Percentiles rank a stretch among this genome's conserved stretches.
phyloP scores from a whole-genome alignment of 2,797 vertebrate genomes.

The Sebastiscus albofasciatus region DNA sequence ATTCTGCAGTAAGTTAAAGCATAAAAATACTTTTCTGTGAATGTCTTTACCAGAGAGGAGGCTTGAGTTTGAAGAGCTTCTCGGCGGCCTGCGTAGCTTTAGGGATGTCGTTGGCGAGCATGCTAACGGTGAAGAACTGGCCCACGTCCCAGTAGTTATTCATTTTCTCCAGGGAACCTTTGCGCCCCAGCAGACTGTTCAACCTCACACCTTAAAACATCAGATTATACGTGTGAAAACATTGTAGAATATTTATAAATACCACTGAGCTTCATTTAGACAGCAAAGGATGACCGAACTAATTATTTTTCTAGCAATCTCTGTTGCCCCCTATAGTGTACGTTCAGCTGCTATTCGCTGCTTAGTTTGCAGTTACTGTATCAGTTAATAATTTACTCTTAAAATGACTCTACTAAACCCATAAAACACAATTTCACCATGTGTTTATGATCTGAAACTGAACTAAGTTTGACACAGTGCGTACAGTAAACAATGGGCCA shows the following conservation, averaged over 20 bases:
- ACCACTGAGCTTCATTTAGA: neutral
- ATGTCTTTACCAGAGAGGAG: conserved; percentile 90
- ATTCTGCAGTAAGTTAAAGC: no score
- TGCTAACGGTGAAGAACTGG: conserved; percentile 94
- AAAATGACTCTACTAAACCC: neutral
- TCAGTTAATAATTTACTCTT: neutral
- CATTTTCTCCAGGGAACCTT: conserved; percentile 97
- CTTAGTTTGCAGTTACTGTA: no score
- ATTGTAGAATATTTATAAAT: neutral
- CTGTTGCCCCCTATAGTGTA: no score
- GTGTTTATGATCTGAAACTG: neutral
- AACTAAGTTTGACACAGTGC: neutral
- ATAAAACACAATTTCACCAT: neutral
- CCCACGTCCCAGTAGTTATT: conserved; percentile 97
- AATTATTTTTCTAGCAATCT: neutral
- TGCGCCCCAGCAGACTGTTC: conserved; percentile 93
- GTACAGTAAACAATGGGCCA: neutral
- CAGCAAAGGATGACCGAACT: neutral
- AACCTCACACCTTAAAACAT: conserved; percentile 87
- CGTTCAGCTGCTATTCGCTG: neutral
- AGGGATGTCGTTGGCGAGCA: conserved; percentile 90
- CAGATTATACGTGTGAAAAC: neutral
- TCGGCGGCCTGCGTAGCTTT: conserved; percentile 96
- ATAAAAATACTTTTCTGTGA: neutral
- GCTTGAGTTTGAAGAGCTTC: conserved; percentile 94